Evolutionary conservation across 2,797 vertebrate genomes (phyloP).

Genomic region (Stomatorhinus walkeri): DNA sequence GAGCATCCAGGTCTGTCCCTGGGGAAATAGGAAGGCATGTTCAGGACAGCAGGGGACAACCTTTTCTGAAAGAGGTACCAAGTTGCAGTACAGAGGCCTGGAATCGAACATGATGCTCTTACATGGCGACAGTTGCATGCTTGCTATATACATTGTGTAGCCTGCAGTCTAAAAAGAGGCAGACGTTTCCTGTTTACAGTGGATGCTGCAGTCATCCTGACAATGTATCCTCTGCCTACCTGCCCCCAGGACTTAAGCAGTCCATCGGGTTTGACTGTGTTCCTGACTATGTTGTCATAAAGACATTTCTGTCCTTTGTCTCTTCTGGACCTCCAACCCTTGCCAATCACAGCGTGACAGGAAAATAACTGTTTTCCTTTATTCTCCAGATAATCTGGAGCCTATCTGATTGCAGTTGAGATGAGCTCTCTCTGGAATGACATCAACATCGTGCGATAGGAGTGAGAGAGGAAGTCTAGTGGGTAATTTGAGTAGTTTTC

Average conservation of each 20-base stretch:
- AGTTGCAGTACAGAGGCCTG: background rate
- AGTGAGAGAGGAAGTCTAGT: background rate
- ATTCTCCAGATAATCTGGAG: background rate
- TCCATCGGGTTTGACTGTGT: background rate
- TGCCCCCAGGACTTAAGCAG: background rate
- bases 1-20: background rate
- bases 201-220: background rate
- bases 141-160: background rate
- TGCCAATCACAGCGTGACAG: background rate
- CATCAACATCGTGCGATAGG: background rate
- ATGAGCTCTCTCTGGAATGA: background rate
- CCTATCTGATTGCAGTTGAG: background rate
- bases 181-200: background rate
- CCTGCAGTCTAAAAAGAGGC: background rate
- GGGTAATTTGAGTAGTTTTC: background rate
- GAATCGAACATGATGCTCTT: background rate
- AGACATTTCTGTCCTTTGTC: background rate
- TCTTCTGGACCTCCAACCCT: background rate
- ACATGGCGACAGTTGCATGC: background rate
- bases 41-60: background rate
- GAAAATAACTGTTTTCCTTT: background rate
- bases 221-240: background rate
- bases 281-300: background rate
- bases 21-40: background rate
- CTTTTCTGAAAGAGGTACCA: background rate